Evolutionary conservation across 1,140 invertebrate genomes (phyloP).

Genomic region (Manduca sexta): DNA sequence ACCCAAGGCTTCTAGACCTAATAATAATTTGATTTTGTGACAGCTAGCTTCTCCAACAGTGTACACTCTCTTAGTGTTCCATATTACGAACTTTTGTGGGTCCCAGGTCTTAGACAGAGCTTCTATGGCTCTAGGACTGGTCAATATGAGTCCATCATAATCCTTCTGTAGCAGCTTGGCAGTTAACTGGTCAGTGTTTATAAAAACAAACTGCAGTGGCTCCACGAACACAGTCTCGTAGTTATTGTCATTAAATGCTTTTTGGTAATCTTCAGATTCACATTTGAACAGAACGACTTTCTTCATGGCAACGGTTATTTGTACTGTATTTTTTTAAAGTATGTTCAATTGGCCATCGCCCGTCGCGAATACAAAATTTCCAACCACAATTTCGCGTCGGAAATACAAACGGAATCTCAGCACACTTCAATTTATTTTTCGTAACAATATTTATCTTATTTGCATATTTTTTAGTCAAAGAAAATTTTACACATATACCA

Average conservation of each 20-base stretch:
- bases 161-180: slow-evolving; percentile 52
- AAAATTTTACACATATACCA: too few relatives aligned
- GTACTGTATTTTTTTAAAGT: neutral
- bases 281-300: slow-evolving; percentile 74
- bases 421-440: too few relatives aligned
- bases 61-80: slow-evolving; percentile 70
- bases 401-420: too few relatives aligned
- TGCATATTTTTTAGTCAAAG: too few relatives aligned
- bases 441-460: too few relatives aligned
- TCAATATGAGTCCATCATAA: slow-evolving; percentile 74
- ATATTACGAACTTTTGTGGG: slow-evolving; percentile 58
- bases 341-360: slow-evolving; percentile 22
- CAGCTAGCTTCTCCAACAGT: slow-evolving; percentile 71
- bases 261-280: slow-evolving; percentile 71
- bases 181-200: slow-evolving; percentile 53
- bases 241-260: slow-evolving; percentile 54
- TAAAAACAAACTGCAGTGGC: slow-evolving; percentile 68
- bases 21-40: slow-evolving; percentile 52
- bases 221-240: slow-evolving; percentile 72
- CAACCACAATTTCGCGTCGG: too few relatives aligned
- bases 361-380: too few relatives aligned
- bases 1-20: slow-evolving; percentile 69
- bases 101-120: slow-evolving; percentile 63
- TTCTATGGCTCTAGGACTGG: slow-evolving; percentile 71
- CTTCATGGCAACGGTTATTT: slow-evolving; percentile 37